Evolutionary conservation across 2,113 vertebrate species (phyloP).

Genomic region (Podarcis muralis): DNA sequence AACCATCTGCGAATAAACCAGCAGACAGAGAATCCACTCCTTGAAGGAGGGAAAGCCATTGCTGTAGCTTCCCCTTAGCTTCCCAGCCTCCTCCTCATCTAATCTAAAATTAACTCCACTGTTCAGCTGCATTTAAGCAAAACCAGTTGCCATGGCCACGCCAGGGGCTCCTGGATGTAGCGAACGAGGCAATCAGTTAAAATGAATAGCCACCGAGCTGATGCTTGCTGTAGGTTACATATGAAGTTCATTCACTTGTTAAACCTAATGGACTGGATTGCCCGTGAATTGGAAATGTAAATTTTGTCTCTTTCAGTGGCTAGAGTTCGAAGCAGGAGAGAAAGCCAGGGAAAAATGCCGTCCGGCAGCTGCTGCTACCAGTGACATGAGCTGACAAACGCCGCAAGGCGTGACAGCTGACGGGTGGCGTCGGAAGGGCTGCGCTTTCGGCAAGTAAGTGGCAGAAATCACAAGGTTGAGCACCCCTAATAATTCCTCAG

Average conservation of each 20-base stretch:
- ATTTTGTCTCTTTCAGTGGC: conserved; percentile 38
- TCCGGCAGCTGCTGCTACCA: conserved; percentile 27
- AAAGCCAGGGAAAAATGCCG: conserved; percentile 42
- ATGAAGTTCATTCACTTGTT: conserved; percentile 66
- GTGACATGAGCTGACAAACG: not conserved
- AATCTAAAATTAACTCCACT: conserved; percentile 72
- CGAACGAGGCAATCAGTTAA: conserved; percentile 58
- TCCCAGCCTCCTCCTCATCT: conserved; percentile 62
- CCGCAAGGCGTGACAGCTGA: conserved; percentile 30
- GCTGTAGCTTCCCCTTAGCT: conserved; percentile 46
- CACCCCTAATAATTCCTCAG: not conserved
- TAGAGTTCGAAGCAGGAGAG: conserved; percentile 7
- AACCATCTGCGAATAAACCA: not conserved
- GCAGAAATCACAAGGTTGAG: conserved; percentile 11
- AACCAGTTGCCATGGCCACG: conserved; percentile 75
- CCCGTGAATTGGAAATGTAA: conserved; percentile 49
- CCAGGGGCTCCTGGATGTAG: conserved; percentile 58
- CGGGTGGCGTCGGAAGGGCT: conserved; percentile 26
- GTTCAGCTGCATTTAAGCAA: conserved; percentile 66
- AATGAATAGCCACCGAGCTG: conserved; percentile 54
- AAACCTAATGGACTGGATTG: conserved; percentile 65
- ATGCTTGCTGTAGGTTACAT: conserved; percentile 57
- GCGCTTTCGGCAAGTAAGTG: conserved; percentile 38
- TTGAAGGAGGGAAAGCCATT: conserved; percentile 26
- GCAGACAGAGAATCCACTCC: not conserved